phyloP scores from a whole-genome alignment of 2,888 invertebrate genomes.

The Drosophila picticornis region DNA sequence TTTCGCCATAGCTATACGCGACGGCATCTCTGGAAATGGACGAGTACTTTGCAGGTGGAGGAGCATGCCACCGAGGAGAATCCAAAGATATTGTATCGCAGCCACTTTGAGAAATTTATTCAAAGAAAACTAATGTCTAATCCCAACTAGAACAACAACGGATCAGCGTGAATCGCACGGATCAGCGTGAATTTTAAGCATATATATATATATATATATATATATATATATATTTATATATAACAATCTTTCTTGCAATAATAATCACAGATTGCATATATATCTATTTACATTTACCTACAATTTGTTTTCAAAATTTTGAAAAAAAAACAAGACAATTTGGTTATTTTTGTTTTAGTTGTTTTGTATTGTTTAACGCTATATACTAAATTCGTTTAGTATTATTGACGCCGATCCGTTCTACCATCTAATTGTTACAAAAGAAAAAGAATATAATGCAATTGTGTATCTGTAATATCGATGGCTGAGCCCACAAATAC shows the following conservation, averaged over 20 bases:
- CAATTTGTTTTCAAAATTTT: background rate
- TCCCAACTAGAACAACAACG: conserved; percentile 26
- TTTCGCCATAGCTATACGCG: conserved; percentile 80
- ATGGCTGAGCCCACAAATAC: conserved; percentile 27
- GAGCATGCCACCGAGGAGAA: conserved; percentile 69
- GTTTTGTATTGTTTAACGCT: background rate
- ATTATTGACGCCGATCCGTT: conserved; percentile 6
- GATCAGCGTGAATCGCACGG: background rate
- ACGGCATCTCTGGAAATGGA: conserved; percentile 84
- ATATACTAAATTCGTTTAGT: background rate
- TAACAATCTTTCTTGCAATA: background rate
- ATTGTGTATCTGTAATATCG: conserved; percentile 18
- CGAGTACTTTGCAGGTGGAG: conserved; percentile 82
- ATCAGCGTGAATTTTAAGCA: background rate
- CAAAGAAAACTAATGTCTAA: conserved; percentile 47
- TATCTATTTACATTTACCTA: background rate
- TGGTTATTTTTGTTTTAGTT: background rate
- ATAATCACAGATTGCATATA: background rate
- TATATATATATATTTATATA: background rate
- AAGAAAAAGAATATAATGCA: background rate
- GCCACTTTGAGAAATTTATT: conserved; percentile 74
- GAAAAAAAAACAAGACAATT: background rate
- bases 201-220: background rate
- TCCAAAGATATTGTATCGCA: conserved; percentile 73
- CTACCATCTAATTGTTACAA: conserved; percentile 24